phyloP scores from a whole-genome alignment of 2,888 invertebrate species.

The Keiferia lycopersicella region DNA sequence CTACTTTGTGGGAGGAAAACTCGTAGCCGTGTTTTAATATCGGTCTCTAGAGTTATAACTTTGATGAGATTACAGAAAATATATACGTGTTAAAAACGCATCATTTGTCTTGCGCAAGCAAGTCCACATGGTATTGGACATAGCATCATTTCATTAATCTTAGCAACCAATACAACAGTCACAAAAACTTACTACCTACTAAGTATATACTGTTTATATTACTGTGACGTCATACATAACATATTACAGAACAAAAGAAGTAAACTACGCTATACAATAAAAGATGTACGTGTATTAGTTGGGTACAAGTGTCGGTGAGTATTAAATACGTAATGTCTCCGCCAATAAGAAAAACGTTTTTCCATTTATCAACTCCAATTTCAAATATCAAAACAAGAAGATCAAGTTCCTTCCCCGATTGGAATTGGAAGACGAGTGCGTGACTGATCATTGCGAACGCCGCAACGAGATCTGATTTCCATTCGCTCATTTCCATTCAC shows the following conservation, averaged over 20 bases:
- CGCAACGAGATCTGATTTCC: neutral
- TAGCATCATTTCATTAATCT: constrained; percentile 10
- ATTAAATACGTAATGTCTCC: no score
- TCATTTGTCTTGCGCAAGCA: neutral
- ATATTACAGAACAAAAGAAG: no score
- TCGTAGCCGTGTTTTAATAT: constrained; percentile 9
- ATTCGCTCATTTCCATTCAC: constrained; percentile 1
- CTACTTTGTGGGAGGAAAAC: neutral
- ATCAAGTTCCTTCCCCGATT: neutral
- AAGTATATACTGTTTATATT: no score
- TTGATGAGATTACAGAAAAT: neutral
- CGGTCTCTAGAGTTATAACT: constrained; percentile 4
- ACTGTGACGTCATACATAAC: no score
- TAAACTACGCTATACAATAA: no score
- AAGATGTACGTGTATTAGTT: no score
- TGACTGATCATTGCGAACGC: neutral
- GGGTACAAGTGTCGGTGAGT: no score
- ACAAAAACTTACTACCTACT: neutral
- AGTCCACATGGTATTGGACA: no score
- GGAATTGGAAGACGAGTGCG: neutral
- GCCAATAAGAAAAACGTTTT: no score
- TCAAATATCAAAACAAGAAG: no score
- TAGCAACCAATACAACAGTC: neutral
- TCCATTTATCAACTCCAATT: no score
- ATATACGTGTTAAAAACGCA: neutral